Evolutionary conservation across 2,888 invertebrate genomes (phyloP), one percentile per base, ranked within the genome.

Genomic region (Pollenia griseotomentosa): DNA sequence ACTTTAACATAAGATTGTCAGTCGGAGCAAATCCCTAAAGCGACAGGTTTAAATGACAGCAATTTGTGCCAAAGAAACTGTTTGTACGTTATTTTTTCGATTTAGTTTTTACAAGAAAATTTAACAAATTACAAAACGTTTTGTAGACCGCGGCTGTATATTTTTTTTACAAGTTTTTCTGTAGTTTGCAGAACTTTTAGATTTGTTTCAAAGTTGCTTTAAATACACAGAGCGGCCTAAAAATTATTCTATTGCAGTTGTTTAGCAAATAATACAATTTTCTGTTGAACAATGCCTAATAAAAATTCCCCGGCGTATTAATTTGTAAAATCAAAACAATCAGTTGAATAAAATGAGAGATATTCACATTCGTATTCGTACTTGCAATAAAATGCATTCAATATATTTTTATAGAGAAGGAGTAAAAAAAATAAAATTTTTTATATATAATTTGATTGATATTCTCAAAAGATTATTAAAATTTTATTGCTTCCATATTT

Each of bases 381-480:
- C n/a, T 57, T 42, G 57, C 40, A 53, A 40, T n/a, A 12, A 16
- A 33, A 16, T 74, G 23, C 19, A 12, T 33, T 66, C 42, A 55
- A 53, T 42, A 55, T 55, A 33, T 48, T 48, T 11, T 11, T 42
- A 12, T 66, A 48, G 57, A n/a, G 23, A 44, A 68, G 40, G 2
- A 71, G 19, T 11, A 53, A 23, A 40, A 23, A 40, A 46, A 80
- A 70, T 75, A 59, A 65, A 51, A 70, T 86, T 83, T 70, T 66
- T 83, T 78, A 53, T 51, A 57, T 81, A 81, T 81, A 77, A 81
- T 80, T 73, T 86, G 87, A 87, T 84, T 84, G 87, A 87, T 87
- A 87, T 87, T 87, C 87, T 87, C 87, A 87, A 78, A 87, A 81
- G 87, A 84, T 84, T 87, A 87, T 84, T 87, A 74, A 87, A 87